Evolutionary conservation across 1,140 invertebrate species (phyloP).

Genomic region (Drosophila kurseongensis): DNA sequence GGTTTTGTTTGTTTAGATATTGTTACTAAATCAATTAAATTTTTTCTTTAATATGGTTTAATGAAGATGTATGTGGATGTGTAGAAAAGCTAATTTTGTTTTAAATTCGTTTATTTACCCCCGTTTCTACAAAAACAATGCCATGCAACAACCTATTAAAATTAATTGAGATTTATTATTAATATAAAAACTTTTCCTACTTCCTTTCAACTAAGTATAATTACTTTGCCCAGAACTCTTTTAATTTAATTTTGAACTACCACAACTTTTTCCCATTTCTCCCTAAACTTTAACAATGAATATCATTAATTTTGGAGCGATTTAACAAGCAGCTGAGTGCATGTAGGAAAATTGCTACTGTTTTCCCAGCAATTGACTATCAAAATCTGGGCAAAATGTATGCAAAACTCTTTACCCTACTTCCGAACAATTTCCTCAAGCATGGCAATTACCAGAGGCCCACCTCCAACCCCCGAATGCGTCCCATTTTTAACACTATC

Average conservation of each 20-base stretch:
- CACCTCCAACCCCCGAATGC: conserved; percentile 2
- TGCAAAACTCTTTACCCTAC: conserved; percentile 63
- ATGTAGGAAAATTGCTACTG: conserved; percentile 60
- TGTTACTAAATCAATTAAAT: conserved; percentile 7
- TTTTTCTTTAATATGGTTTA: background rate
- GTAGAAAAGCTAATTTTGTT: background rate
- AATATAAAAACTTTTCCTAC: background rate
- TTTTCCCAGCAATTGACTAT: conserved; percentile 43
- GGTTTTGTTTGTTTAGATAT: conserved; percentile 27
- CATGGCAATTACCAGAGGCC: conserved; percentile 40
- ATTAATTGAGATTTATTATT: no score
- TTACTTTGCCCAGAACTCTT: background rate
- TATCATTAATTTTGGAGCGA: conserved; percentile 37
- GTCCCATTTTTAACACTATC: conserved; percentile 44
- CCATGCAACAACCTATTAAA: no score
- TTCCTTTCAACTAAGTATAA: background rate
- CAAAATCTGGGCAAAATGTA: conserved; percentile 71
- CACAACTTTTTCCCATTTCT: background rate
- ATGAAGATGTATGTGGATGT: background rate
- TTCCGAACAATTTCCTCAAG: conserved; percentile 42
- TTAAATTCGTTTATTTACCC: no score
- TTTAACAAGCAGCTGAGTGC: conserved; percentile 31
- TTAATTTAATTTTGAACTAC: conserved; percentile 1
- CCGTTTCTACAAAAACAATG: no score
- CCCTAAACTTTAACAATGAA: conserved; percentile 11